Conservation (phyloP, 64 coral and sea anemone genomes). For the Platygyra sinensis region DNA sequence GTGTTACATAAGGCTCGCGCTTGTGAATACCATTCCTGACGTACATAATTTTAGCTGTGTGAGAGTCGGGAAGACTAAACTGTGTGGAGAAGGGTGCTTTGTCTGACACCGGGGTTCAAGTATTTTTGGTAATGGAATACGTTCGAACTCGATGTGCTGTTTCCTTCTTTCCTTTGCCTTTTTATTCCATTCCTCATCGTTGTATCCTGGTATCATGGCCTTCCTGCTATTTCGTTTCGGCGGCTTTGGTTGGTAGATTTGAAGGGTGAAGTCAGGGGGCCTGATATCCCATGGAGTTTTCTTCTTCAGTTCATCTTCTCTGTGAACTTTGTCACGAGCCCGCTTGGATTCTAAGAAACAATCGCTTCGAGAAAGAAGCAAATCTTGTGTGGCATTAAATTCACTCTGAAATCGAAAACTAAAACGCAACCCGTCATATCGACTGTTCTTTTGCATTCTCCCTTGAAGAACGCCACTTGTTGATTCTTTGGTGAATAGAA, state of each 20-base stretch:
- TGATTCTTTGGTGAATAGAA: constrained; percentile 2
- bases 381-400: constrained; percentile 67
- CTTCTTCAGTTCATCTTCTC: constrained; percentile 32
- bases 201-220: constrained; percentile 68
- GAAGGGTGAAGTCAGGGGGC: constrained; percentile 85
- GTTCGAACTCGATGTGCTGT: constrained; percentile 66
- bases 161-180: constrained; percentile 52
- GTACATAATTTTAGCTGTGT: constrained; percentile 65
- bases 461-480: constrained; percentile 9
- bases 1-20: constrained; percentile 62
- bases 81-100: constrained; percentile 62
- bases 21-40: constrained; percentile 71
- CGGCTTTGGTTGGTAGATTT: constrained; percentile 83
- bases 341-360: constrained; percentile 80
- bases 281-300: constrained; percentile 72
- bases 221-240: constrained; percentile 68
- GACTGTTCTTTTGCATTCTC: constrained; percentile 10
- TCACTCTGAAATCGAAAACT: constrained; percentile 61
- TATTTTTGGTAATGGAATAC: constrained; percentile 80
- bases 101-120: constrained; percentile 46
- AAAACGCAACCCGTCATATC: constrained; percentile 23
- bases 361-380: constrained; percentile 85
- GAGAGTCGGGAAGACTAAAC: constrained; percentile 70
- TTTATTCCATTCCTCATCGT: constrained; percentile 70
- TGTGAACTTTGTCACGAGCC: constrained; percentile 29